Conservation (phyloP, 2,888 invertebrate genomes). For the Pheosia gnoma region DNA sequence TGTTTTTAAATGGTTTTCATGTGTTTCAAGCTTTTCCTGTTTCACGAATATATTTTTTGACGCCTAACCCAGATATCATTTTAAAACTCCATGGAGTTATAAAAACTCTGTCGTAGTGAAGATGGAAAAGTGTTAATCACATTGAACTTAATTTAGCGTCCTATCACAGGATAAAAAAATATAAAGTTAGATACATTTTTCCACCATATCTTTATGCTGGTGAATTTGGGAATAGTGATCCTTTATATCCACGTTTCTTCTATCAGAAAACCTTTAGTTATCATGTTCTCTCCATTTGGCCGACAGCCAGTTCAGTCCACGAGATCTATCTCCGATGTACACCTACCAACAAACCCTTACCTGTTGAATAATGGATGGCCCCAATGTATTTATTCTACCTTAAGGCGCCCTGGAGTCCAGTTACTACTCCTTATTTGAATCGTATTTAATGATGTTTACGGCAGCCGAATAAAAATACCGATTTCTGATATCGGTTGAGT, state of each 20-base stretch:
- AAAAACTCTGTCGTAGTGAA: constrained; percentile 34
- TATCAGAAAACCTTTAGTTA: not conserved
- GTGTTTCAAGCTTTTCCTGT: too few relatives aligned
- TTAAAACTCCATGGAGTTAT: constrained; percentile 48
- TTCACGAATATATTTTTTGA: constrained; percentile 19
- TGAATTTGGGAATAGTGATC: not conserved
- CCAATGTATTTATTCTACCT: constrained; percentile 36
- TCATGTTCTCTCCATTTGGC: constrained; percentile 43
- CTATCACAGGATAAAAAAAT: constrained; percentile 12
- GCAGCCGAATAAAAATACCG: constrained; percentile 14
- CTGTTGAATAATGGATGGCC: constrained; percentile 68
- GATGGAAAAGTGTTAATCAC: constrained; percentile 38
- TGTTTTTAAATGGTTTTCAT: too few relatives aligned
- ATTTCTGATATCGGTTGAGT: not conserved
- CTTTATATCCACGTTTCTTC: not conserved
- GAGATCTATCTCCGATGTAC: constrained; percentile 49
- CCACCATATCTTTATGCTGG: too few relatives aligned
- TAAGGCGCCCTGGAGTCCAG: constrained; percentile 30
- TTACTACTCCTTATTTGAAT: constrained; percentile 49
- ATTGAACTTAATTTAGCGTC: constrained; percentile 22
- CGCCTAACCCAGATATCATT: constrained; percentile 37
- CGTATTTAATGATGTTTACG: constrained; percentile 54
- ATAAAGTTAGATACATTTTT: constrained; percentile 14
- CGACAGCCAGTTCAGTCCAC: constrained; percentile 40
- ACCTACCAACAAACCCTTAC: constrained; percentile 54